A percentile compares a stretch with the other conserved stretches of the same genome.
Evolutionary conservation across 2,113 vertebrate genomes (phyloP).

Genomic region (Macquaria ambigua): DNA sequence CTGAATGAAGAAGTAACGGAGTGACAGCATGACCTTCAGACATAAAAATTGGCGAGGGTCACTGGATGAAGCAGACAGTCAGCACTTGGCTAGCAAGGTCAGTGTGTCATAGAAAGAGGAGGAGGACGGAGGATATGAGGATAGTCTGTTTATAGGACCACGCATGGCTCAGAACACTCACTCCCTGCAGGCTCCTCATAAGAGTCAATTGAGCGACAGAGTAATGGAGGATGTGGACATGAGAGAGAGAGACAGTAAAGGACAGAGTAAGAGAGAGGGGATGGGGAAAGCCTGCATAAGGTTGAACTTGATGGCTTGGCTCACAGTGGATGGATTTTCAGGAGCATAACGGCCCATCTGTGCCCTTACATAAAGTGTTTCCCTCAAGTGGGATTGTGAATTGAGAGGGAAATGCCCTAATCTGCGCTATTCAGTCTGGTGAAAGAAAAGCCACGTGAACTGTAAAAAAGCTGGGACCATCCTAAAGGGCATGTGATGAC

Average conservation of each 20-base stretch:
- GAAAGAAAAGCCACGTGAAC: conserved; percentile 62
- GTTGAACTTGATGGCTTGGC: conserved; percentile 52
- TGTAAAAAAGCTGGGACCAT: conserved; percentile 47
- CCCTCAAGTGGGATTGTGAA: conserved; percentile 61
- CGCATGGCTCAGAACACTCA: conserved; percentile 38
- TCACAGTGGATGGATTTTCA: conserved; percentile 48
- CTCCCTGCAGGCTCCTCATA: conserved; percentile 42
- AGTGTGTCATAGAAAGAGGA: conserved; percentile 4
- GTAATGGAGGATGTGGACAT: conserved; percentile 22
- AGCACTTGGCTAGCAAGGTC: conserved; percentile 44
- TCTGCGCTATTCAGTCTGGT: conserved; percentile 58
- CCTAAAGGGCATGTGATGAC: conserved; percentile 52
- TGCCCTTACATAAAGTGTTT: conserved; percentile 71
- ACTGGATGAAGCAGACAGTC: conserved; percentile 31
- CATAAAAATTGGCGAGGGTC: neutral
- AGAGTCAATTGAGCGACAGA: conserved; percentile 43
- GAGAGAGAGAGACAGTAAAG: conserved; percentile 21
- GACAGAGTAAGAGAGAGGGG: neutral
- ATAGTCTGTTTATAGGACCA: conserved; percentile 12
- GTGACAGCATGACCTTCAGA: conserved; percentile 44
- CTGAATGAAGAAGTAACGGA: conserved; percentile 31
- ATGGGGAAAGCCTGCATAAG: conserved; percentile 23
- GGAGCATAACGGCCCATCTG: conserved; percentile 69
- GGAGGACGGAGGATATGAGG: neutral
- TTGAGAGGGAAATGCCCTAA: conserved; percentile 62